Evolutionary conservation across 2,113 vertebrate species (phyloP).

Genomic region (Chaenocephalus aceratus): DNA sequence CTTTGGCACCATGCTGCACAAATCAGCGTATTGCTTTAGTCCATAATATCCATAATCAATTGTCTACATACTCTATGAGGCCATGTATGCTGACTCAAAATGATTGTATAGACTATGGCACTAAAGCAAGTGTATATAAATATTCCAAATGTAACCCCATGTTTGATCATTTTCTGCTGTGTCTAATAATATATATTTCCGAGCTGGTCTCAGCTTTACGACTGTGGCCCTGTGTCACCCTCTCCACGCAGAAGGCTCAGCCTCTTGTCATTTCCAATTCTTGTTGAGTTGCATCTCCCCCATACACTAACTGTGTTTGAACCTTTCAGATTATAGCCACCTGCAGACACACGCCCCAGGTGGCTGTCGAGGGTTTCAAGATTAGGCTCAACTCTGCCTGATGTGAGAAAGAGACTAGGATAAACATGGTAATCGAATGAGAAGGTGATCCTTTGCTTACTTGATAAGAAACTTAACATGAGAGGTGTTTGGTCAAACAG

Average conservation of each 20-base stretch:
- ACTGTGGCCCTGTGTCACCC: neutral
- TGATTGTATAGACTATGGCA: no score
- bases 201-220: neutral
- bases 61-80: no score
- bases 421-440: slow-evolving; percentile 31
- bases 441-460: slow-evolving; percentile 27
- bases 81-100: no score
- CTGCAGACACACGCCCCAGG: slow-evolving; percentile 35
- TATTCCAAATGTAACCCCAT: neutral
- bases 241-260: slow-evolving; percentile 31
- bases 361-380: slow-evolving; percentile 32
- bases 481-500: slow-evolving; percentile 20
- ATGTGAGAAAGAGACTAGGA: slow-evolving; percentile 42
- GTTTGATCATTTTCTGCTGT: no score
- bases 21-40: no score
- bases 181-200: no score
- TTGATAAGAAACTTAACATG: slow-evolving; percentile 31
- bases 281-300: slow-evolving; percentile 11
- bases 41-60: no score
- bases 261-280: slow-evolving; percentile 47
- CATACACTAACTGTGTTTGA: slow-evolving; percentile 51
- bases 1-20: no score
- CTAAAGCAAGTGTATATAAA: no score
- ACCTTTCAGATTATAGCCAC: slow-evolving; percentile 46
- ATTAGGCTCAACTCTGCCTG: slow-evolving; percentile 46